Evolutionary conservation across 2,797 vertebrate genomes (phyloP), one percentile per base, ranked within the genome.

Genomic region (Danio albolineatus): DNA sequence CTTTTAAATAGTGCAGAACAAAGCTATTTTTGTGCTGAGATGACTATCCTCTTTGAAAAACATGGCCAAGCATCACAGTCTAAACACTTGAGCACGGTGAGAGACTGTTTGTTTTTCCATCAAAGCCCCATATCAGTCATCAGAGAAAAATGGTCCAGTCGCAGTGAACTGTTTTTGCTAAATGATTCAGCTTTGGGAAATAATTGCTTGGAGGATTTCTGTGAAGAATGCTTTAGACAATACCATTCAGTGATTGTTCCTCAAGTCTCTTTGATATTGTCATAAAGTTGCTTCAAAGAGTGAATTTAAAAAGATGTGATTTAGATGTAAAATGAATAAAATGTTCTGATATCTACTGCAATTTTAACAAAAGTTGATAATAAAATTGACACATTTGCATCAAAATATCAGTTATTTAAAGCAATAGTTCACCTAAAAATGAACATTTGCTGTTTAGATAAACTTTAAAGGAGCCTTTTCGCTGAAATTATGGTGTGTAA

Each of bases 1-100:
- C 10, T 72, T 71, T 83, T 84, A 73, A 84, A 81, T 62, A 13
- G 8, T 10, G n/a, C 64, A 83, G 71, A 79, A 62, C 51, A 70
- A 51, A 54, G 48, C 21, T 43, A 44, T 78, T 70, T 53, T 13
- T 46, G 7, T 65, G 76, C 66, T 71, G 43, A 70, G 54, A 77
- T 80, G 46, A 10, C 48, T 70, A 67, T 81, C 36, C 36, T 56
- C 73, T 41, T 59, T 60, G 21, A 60, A 86, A 78, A 77, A 78
- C 61, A 36, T 71, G 1, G 62, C 43, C 38, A 70, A 72, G 49
- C 41, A 73, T 82, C 59, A 70, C 59, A 64, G 60, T 67, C 75
- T 53, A 38, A 65, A 43, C 6, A 4, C 59, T 59, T 38, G 38
- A 56, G 46, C 17, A 28, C 10, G 2, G 72, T 53, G 10, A 73